Evolutionary conservation across 2,797 vertebrate genomes (phyloP), one percentile per base, ranked within the genome.

Genomic region (Fistularia commersonii): DNA sequence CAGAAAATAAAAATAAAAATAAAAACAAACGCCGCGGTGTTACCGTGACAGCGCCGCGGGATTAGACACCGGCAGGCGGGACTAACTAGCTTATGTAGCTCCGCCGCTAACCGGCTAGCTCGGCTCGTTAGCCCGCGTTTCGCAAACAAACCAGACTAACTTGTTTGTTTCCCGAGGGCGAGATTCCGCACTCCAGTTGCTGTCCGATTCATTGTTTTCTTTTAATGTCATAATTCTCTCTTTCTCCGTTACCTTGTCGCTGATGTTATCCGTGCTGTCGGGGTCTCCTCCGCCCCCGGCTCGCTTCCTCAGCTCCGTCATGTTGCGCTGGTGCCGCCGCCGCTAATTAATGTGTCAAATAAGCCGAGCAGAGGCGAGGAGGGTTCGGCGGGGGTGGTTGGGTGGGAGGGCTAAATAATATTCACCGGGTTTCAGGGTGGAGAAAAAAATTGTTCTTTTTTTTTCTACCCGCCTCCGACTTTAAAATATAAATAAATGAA

Each of bases 301-400:
- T 76, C 90, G 77, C 77, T 77, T 86, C 77, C 90, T 82, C 74
- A 91, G 83, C 83, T 90, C 90, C 61, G 87, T 90, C 90, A 92
- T 91, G 76, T 74, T 77, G 54, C 48, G 69, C 65, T 71, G 49
- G 65, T 56, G 52, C 55, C 32, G 39, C 48, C n/a, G 39, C 15
- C 35, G 72, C 69, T 78, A 70, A 61, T 54, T 52, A 63, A 54
- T 51, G 68, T 66, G 68, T 77, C 69, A 75, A 71, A 75, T 77
- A 82, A 83, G 31, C 68, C 66, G 61, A 6, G 36, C 54, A 12
- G 33, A 10, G 32, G 31, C 11, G 35, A 14, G 41, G 31, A 35
- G 8, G 37, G 45, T 8, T 10, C 13, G 48, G 35, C 14, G 39
- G 11, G 39, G 15, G 10, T 31, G 48, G 15, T 5, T 40, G 15